phyloP scores from a whole-genome alignment of 2,113 vertebrate genomes.

The Xenopus laevis region DNA sequence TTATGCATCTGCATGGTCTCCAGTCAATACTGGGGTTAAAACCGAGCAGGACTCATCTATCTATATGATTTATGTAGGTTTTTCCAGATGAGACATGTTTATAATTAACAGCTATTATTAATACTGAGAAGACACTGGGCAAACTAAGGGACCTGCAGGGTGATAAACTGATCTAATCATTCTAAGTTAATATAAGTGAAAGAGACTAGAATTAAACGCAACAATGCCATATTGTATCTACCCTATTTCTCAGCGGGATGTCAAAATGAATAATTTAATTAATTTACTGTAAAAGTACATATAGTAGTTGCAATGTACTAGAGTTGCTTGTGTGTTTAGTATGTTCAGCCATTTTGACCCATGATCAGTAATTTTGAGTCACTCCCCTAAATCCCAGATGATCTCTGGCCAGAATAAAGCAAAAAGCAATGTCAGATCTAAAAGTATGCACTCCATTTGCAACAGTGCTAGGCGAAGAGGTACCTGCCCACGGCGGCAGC shows the following conservation, averaged over 20 bases:
- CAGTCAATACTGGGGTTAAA: not conserved
- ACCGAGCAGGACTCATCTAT: conserved; percentile 2
- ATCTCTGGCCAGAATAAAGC: no score
- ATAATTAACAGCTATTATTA: conserved; percentile 30
- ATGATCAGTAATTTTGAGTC: not conserved
- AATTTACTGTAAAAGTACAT: no score
- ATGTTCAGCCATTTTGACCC: not conserved
- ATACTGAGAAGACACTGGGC: conserved; percentile 6
- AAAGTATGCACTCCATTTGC: no score
- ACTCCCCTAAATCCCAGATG: no score
- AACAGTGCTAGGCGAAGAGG: no score
- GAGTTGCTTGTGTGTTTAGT: not conserved
- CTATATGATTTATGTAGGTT: conserved; percentile 11
- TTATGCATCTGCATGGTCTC: not conserved
- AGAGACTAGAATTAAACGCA: no score
- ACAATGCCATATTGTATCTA: no score
- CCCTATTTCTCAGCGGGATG: no score
- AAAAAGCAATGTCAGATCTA: no score
- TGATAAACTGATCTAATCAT: not conserved
- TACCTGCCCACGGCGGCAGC: no score
- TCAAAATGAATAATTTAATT: no score
- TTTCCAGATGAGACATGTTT: conserved; percentile 17
- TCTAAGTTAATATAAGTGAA: not conserved
- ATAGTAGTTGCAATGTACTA: no score
- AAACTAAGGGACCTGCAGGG: conserved; percentile 10